Base-by-base conservation (phyloP, 1,140 invertebrate species). In the Brachionus manjavacas region DNA sequence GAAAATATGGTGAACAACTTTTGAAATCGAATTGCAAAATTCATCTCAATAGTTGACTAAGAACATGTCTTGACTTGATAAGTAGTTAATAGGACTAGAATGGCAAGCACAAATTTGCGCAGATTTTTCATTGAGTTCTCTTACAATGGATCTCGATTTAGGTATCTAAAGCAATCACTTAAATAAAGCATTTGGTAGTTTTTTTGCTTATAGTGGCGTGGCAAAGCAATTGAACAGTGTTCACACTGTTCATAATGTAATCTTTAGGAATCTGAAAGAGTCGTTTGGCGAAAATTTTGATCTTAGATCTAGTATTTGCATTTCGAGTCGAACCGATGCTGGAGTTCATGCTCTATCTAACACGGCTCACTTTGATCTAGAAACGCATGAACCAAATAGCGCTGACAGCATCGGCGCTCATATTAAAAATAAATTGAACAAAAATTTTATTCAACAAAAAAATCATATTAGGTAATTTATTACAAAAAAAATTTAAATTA, bases 301-400 rank as follows among this genome's bases (percentile, higher is more conserved):
- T 4, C 12, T 68, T 23, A 68, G 43, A 46, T 81, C 79, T 25
- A 43, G 66, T 41, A 68, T 81, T 23, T 12, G 52, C 46, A 81
- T 81, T 41, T 81, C 79, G 8, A 84, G 81, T 70, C 60, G 81
- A 49, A 84, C 81, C 35, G 81, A 84, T 55, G 66, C 60, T 49
- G 81, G 81, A 52, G 81, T 84, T 68, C 81, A 84, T 52, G 81
- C 81, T 43, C 8, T 84, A 11, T 49, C 64, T 1, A 84, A 84
- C 39, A 84, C 81, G 39, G 81, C 81, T 52, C 66, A 72, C 31
- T 72, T 68, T 70, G 81, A 84, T 41, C 12, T 81, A 23, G 35
- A 16, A 9, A 16, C 28, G 55, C 9, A 25, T 41, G 43, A 81
- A 23, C 20, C 31, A 14, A 12, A 2, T 28, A 4, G 23, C 8